Evolutionary conservation across 1,140 invertebrate genomes (phyloP).

Genomic region (Bombus picipes): DNA sequence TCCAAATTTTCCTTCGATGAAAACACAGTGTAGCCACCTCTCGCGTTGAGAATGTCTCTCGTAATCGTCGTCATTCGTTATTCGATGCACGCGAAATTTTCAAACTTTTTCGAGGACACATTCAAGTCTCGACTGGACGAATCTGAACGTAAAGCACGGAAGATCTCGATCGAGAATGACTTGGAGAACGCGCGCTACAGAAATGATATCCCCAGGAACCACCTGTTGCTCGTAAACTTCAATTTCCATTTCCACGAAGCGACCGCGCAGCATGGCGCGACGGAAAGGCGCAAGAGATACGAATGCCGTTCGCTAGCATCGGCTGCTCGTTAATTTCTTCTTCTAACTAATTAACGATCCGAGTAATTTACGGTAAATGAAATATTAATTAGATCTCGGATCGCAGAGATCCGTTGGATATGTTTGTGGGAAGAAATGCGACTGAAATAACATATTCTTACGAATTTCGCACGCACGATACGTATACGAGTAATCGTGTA

Average conservation of each 20-base stretch:
- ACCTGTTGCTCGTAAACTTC: constrained; percentile 66
- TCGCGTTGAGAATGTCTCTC: too few relatives aligned
- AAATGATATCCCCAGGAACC: constrained; percentile 55
- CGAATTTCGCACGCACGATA: too few relatives aligned
- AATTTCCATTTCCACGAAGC: constrained; percentile 49
- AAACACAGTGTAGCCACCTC: too few relatives aligned
- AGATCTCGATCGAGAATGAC: not conserved
- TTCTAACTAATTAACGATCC: constrained; percentile 54
- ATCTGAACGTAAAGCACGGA: not conserved
- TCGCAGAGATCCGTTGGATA: not conserved
- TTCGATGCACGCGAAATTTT: too few relatives aligned
- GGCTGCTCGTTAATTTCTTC: constrained; percentile 52
- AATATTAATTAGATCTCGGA: constrained; percentile 58
- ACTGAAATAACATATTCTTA: not conserved
- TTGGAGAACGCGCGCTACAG: constrained; percentile 24
- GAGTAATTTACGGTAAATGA: constrained; percentile 39
- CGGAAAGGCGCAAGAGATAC: constrained; percentile 45
- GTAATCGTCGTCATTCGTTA: too few relatives aligned
- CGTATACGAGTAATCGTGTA: too few relatives aligned
- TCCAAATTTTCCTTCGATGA: too few relatives aligned
- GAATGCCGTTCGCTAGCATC: constrained; percentile 24
- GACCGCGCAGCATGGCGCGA: not conserved
- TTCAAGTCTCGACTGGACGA: not conserved
- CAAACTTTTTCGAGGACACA: not conserved
- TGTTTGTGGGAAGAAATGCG: not conserved